Conservation (phyloP, 1,140 invertebrate species). For the Linepithema humile region DNA sequence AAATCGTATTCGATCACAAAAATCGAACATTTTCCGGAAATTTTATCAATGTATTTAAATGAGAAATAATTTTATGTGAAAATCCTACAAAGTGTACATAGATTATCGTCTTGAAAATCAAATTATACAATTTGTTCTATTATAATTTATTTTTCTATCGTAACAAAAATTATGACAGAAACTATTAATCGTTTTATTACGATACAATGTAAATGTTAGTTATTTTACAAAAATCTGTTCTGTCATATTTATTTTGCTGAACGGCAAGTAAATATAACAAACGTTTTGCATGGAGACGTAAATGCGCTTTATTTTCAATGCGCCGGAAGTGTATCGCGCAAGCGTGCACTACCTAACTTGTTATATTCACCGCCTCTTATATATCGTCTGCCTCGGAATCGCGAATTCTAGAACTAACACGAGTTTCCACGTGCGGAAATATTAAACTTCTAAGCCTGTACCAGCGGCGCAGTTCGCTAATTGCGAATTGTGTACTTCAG, state of each 20-base stretch:
- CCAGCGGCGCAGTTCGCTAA: constrained; percentile 20
- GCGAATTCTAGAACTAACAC: constrained; percentile 45
- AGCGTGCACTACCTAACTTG: constrained; percentile 22
- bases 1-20: not conserved
- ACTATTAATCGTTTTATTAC: not conserved
- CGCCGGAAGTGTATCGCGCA: constrained; percentile 5
- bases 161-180: not conserved
- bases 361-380: constrained; percentile 29
- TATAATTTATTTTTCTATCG: not conserved
- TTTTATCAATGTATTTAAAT: not conserved
- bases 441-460: constrained; percentile 42
- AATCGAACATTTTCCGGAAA: not conserved
- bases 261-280: not conserved
- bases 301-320: constrained; percentile 25
- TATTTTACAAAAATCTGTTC: not conserved
- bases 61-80: not conserved
- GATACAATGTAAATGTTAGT: not conserved
- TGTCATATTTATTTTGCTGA: not conserved
- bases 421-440: constrained; percentile 27
- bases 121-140: not conserved
- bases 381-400: constrained; percentile 17
- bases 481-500: constrained; percentile 4
- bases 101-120: not conserved
- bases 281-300: not conserved
- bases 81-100: not conserved